Evolutionary conservation across 1,140 invertebrate species (phyloP).

Genomic region (Drosophila gunungcola): DNA sequence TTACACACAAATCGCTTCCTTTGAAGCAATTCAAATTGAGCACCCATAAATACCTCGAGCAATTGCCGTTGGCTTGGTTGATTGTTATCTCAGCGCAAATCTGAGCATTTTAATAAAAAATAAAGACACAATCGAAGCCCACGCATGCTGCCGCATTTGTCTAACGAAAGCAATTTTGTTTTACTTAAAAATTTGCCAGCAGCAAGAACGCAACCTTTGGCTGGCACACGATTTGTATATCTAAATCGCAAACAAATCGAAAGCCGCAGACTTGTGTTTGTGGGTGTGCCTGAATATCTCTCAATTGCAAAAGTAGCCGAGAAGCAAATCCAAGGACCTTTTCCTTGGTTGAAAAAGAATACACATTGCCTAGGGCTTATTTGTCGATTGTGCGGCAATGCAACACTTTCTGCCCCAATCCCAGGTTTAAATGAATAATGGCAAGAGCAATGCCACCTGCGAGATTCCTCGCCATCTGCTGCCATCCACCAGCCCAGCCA

Average conservation of each 20-base stretch:
- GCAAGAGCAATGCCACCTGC: constrained; percentile 12
- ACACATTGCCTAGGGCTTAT: constrained; percentile 50
- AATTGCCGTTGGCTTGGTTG: constrained; percentile 25
- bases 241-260: constrained; percentile 61
- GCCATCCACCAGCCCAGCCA: constrained; percentile 25
- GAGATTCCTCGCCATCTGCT: too few relatives aligned
- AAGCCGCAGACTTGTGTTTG: constrained; percentile 40
- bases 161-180: constrained; percentile 57
- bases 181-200: constrained; percentile 51
- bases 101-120: constrained; percentile 71
- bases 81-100: constrained; percentile 62
- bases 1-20: constrained; percentile 21
- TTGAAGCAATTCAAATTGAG: constrained; percentile 22
- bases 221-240: constrained; percentile 50
- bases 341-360: constrained; percentile 11
- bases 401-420: constrained; percentile 65
- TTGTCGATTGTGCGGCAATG: constrained; percentile 54
- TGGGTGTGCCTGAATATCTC: constrained; percentile 33
- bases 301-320: constrained; percentile 23
- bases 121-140: constrained; percentile 42
- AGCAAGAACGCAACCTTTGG: constrained; percentile 12
- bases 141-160: constrained; percentile 37
- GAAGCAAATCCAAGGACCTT: constrained; percentile 2
- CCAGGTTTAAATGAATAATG: constrained; percentile 76
- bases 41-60: constrained; percentile 43